phyloP scores from a whole-genome alignment of 2,888 invertebrate species.

The Trichogramma evanescens region DNA sequence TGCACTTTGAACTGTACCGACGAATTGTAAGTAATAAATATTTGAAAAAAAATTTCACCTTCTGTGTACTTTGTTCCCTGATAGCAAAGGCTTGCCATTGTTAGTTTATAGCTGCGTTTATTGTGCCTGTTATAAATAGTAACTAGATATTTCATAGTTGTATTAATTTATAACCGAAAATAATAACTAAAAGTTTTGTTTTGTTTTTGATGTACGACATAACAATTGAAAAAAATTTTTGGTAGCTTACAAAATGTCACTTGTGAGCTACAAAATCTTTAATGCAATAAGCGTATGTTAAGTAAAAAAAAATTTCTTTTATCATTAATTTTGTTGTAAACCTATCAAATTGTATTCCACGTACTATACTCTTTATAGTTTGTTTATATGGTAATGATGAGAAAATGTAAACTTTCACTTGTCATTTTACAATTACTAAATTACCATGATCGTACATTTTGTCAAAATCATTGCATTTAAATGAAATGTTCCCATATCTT shows the following conservation, averaged over 20 bases:
- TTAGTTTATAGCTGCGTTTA: conserved; percentile 38
- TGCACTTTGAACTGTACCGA: conserved; percentile 30
- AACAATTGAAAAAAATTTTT: conserved; percentile 2
- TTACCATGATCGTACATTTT: too few species aligned
- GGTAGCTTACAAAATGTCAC: neutral
- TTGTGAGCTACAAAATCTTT: too few species aligned
- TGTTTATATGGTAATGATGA: neutral
- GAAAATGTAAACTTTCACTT: neutral
- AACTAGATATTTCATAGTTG: conserved; percentile 31
- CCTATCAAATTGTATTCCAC: too few species aligned
- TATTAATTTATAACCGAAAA: conserved; percentile 1
- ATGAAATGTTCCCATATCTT: too few species aligned
- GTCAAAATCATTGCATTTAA: too few species aligned
- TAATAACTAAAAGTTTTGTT: neutral
- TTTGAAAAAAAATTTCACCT: conserved; percentile 31
- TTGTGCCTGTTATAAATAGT: conserved; percentile 44
- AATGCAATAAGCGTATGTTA: too few species aligned
- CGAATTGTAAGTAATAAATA: conserved; percentile 36
- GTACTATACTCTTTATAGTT: too few species aligned
- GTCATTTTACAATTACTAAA: too few species aligned
- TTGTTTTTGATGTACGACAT: conserved; percentile 1
- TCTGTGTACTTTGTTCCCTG: conserved; percentile 37
- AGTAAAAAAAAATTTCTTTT: too few species aligned
- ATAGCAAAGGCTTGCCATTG: conserved; percentile 40
- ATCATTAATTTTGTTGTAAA: too few species aligned